A percentile compares a stretch with the other conserved stretches of the same genome.
Conservation (phyloP, 1,140 invertebrate species). For the Batillaria attramentaria region DNA sequence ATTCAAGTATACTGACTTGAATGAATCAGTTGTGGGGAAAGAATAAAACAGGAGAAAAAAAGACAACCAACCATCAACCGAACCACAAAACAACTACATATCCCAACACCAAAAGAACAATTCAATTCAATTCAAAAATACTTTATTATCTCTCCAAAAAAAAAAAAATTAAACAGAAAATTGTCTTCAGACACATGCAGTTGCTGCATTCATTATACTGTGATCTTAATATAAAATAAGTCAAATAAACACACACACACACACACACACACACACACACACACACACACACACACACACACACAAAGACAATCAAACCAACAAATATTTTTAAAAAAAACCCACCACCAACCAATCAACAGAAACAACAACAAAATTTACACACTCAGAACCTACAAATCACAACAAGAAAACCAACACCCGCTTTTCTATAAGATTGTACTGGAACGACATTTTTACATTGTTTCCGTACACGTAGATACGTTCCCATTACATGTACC, state of each 20-base stretch:
- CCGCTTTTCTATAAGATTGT: no score
- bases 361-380: no score
- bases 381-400: no score
- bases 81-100: neutral
- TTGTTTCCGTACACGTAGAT: neutral
- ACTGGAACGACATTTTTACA: neutral
- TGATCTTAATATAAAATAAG: no score
- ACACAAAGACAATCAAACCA: neutral
- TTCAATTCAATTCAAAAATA: neutral
- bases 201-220: no score
- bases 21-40: neutral
- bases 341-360: neutral
- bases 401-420: neutral
- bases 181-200: neutral
- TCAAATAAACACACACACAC: neutral
- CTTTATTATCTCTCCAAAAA: neutral
- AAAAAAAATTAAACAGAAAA: neutral
- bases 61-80: neutral
- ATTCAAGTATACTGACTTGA: neutral
- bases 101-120: neutral
- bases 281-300: neutral
- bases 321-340: neutral
- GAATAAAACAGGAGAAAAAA: no score
- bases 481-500: no score
- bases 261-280: conserved; percentile 10